A percentile compares a stretch with the other conserved stretches of the same genome.
phyloP scores from a whole-genome alignment of 2,888 invertebrate genomes.

The Branchellion lobata region DNA sequence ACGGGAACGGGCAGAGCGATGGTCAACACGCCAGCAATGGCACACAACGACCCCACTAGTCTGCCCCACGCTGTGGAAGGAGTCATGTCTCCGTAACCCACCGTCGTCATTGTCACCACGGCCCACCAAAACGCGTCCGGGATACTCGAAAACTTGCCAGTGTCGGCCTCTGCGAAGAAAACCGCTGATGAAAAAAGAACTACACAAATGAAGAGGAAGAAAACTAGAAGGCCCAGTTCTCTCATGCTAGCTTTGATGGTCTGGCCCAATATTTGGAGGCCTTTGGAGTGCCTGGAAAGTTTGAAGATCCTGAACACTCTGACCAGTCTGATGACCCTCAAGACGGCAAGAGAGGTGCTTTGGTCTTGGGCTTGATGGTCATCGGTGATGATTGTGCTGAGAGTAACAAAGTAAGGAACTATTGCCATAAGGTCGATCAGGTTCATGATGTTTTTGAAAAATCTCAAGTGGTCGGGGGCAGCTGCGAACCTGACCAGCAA shows the following conservation, averaged over 20 bases:
- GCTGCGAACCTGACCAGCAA: slow-evolving; percentile 92
- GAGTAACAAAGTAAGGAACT: slow-evolving; percentile 99
- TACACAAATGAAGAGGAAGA: slow-evolving; percentile 98
- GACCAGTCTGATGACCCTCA: slow-evolving; percentile 95
- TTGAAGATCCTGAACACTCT: slow-evolving; percentile 99
- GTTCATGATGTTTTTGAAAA: slow-evolving; percentile 99
- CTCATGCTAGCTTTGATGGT: slow-evolving; percentile 99
- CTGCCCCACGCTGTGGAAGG: slow-evolving; percentile 96
- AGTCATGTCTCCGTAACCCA: slow-evolving; percentile 99
- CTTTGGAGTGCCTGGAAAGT: slow-evolving; percentile 98
- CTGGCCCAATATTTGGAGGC: slow-evolving; percentile 95
- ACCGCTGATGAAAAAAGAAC: slow-evolving; percentile 92
- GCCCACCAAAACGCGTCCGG: slow-evolving; percentile 93
- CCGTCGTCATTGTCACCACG: slow-evolving; percentile 93
- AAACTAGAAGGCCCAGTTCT: slow-evolving; percentile 97
- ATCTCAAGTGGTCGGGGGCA: slow-evolving; percentile 96
- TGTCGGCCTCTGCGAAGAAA: slow-evolving; percentile 91
- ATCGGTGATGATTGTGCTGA: slow-evolving; percentile 96
- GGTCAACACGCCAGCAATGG: slow-evolving; percentile 97
- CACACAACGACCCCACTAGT: slow-evolving; percentile 90
- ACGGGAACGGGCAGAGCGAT: slow-evolving; percentile 98
- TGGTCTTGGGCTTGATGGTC: slow-evolving; percentile 65
- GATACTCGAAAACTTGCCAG: slow-evolving; percentile 88
- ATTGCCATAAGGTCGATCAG: slow-evolving; percentile 98
- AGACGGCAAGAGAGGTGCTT: slow-evolving; percentile 76